Percentiles rank a stretch among this genome's conserved stretches.
These are phyloP conservation scores for Polia nebulosa DNA, from an alignment of 2,888 invertebrate genomes.

Conservation along the genomic window DNA sequence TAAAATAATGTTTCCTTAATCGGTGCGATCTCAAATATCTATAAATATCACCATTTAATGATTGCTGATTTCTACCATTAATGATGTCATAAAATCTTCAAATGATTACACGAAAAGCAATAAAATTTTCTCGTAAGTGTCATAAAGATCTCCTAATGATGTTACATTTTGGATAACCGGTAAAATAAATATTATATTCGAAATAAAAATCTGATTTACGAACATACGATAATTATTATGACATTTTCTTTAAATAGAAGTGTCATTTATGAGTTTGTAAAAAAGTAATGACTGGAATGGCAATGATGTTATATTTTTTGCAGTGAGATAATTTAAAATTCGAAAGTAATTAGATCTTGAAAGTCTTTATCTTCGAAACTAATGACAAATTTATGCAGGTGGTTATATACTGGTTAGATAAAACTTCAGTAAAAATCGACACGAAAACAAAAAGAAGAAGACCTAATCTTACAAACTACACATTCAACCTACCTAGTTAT, in stretches of 20 bases:
- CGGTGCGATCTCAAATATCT: slow-evolving; percentile 14
- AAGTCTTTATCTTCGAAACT: neutral
- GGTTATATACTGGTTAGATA: too few relatives aligned
- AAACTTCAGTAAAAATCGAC: too few relatives aligned
- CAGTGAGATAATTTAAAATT: neutral
- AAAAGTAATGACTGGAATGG: neutral
- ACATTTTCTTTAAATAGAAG: slow-evolving; percentile 13
- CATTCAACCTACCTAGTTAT: neutral
- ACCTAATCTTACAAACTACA: too few relatives aligned
- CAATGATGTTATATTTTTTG: neutral
- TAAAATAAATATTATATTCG: slow-evolving; percentile 28
- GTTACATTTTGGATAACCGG: slow-evolving; percentile 33
- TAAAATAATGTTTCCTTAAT: slow-evolving; percentile 15
- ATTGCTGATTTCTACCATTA: slow-evolving; percentile 50
- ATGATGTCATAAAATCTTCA: slow-evolving; percentile 60
- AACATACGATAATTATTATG: slow-evolving; percentile 10
- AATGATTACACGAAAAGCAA: slow-evolving; percentile 45
- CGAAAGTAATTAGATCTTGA: neutral
- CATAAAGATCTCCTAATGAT: slow-evolving; percentile 59
- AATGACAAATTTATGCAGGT: too few relatives aligned
- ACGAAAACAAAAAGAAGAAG: too few relatives aligned
- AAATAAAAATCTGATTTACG: slow-evolving; percentile 31
- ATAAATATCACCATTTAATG: slow-evolving; percentile 49
- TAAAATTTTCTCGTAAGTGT: slow-evolving; percentile 59
- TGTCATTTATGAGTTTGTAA: too few relatives aligned